Percentiles rank a stretch among this genome's conserved stretches.
These are phyloP conservation scores for Spinus pinus DNA, from an alignment of 2,797 vertebrate species.

Conservation along the genomic window DNA sequence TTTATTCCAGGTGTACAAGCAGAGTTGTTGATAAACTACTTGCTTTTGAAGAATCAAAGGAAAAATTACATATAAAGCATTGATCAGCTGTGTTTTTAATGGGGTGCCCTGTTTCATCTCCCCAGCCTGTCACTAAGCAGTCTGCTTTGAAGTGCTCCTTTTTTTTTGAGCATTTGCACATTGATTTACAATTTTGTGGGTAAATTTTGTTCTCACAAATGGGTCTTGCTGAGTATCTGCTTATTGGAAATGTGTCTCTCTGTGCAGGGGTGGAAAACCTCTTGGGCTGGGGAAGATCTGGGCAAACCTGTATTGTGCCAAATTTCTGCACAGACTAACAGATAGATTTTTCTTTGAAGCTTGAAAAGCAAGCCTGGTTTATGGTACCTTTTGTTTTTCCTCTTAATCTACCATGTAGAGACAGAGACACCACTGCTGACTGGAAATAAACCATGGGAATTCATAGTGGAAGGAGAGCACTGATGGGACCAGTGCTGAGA, in stretches of 20 bases:
- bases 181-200: neutral
- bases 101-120: neutral
- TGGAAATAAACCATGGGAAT: neutral
- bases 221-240: neutral
- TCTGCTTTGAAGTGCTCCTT: conserved; percentile 24
- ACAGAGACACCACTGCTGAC: neutral
- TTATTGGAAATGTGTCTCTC: neutral
- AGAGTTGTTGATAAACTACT: neutral
- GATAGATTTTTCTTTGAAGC: neutral
- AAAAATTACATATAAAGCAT: neutral
- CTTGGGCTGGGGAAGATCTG: neutral
- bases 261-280: neutral
- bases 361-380: neutral
- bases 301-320: neutral
- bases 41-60: conserved; percentile 21
- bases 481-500: neutral
- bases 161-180: neutral
- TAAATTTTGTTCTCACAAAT: neutral
- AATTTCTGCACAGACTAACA: neutral
- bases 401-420: neutral
- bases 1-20: neutral
- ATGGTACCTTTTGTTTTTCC: neutral
- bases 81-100: neutral
- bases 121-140: neutral
- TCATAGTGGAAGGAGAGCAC: neutral